Evolutionary conservation across 2,113 vertebrate species (phyloP).

Genomic region (Agelaius tricolor): DNA sequence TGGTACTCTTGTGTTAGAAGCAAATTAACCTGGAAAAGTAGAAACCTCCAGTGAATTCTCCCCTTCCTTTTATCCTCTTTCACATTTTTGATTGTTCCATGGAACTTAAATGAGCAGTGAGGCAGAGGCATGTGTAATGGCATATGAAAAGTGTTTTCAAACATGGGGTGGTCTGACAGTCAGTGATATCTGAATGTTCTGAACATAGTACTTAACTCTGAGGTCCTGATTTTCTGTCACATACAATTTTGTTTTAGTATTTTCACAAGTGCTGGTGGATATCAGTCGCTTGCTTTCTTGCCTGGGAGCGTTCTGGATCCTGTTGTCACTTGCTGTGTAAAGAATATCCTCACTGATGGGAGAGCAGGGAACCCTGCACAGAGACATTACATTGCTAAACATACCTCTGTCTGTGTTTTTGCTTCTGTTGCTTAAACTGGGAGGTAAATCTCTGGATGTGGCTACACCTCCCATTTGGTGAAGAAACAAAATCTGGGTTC

Average conservation of each 20-base stretch:
- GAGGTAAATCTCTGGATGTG: not conserved
- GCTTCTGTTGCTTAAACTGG: not conserved
- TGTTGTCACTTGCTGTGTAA: not conserved
- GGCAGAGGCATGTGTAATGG: not conserved
- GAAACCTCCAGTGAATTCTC: not conserved
- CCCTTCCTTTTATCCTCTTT: not conserved
- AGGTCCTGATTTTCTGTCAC: not conserved
- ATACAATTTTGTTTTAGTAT: not conserved
- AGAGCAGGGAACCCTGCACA: not conserved
- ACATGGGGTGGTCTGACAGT: not conserved
- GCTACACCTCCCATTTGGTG: not conserved
- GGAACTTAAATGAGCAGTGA: not conserved
- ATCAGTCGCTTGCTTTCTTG: not conserved
- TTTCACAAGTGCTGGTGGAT: fast-evolving
- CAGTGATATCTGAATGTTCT: not conserved
- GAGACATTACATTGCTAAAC: not conserved
- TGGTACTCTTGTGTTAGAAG: not conserved
- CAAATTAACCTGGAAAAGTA: not conserved
- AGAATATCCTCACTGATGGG: not conserved
- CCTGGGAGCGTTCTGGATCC: not conserved
- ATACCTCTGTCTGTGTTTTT: not conserved
- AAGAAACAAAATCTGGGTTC: not conserved
- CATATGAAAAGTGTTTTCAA: not conserved
- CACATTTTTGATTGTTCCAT: not conserved
- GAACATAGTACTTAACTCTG: not conserved